Conservation (phyloP, 92 coral and sea anemone genomes). For the Paramuricea clavata region DNA sequence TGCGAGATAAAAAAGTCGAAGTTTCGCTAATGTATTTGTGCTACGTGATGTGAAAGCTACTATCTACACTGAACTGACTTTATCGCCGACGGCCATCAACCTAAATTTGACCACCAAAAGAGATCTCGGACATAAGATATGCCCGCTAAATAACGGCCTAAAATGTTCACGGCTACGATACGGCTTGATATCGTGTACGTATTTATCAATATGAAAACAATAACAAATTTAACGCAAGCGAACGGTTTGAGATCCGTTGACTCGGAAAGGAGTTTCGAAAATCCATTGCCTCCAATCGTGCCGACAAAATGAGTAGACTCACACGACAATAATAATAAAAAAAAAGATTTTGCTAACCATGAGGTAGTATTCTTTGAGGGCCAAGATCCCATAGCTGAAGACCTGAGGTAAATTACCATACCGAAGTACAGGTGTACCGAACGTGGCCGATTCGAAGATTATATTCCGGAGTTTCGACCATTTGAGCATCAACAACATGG, state of each 20-base stretch:
- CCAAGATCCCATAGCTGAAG: constrained; percentile 58
- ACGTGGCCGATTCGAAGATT: constrained; percentile 29
- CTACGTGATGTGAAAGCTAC: not conserved
- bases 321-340: constrained; percentile 15
- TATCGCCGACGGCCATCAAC: constrained; percentile 35
- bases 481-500: constrained; percentile 36
- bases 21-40: not conserved
- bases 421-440: constrained; percentile 54
- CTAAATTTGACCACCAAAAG: constrained; percentile 1
- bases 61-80: constrained; percentile 8
- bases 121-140: constrained; percentile 2
- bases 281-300: not conserved
- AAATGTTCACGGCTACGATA: constrained; percentile 16
- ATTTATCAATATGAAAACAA: constrained; percentile 22
- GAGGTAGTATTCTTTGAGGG: constrained; percentile 62
- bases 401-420: constrained; percentile 60
- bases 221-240: constrained; percentile 31
- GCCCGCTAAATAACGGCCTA: constrained; percentile 12
- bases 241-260: not conserved
- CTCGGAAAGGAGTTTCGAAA: not conserved
- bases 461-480: constrained; percentile 37
- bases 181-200: constrained; percentile 31
- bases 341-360: constrained; percentile 38
- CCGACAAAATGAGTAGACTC: not conserved
- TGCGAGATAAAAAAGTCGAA: constrained; percentile 16